These are phyloP conservation scores for Drosophila setifemur DNA, from an alignment of 1,140 invertebrate genomes.

Conservation along the genomic window DNA sequence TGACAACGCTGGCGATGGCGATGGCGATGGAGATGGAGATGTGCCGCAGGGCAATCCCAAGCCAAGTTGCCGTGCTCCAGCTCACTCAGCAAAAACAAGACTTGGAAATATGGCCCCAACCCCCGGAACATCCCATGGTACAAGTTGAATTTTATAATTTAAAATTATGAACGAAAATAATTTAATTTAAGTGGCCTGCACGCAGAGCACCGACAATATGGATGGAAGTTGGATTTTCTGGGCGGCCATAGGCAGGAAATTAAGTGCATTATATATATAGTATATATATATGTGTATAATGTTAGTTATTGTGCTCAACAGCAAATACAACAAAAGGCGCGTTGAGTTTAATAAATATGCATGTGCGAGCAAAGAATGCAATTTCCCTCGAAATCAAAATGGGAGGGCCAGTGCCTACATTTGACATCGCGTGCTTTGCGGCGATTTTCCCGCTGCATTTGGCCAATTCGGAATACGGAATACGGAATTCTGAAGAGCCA, in stretches of 20 bases:
- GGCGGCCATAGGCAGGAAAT: constrained; percentile 56
- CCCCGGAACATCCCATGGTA: constrained; percentile 6
- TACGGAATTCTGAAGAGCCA: constrained; percentile 51
- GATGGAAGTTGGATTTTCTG: not conserved
- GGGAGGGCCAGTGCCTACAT: constrained; percentile 6
- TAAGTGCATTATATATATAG: constrained; percentile 61
- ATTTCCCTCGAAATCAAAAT: constrained; percentile 15
- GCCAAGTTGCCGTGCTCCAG: constrained; percentile 45
- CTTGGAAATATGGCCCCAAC: not conserved
- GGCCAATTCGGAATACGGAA: no score
- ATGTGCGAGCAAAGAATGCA: constrained; percentile 76
- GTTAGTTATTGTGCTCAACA: constrained; percentile 55
- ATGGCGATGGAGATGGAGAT: constrained; percentile 1
- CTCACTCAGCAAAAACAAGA: constrained; percentile 31
- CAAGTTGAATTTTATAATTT: constrained; percentile 72
- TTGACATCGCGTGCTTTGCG: constrained; percentile 70
- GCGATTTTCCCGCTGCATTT: constrained; percentile 75
- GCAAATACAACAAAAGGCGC: constrained; percentile 75
- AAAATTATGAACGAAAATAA: constrained; percentile 80
- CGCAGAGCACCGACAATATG: constrained; percentile 48
- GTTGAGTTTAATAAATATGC: constrained; percentile 74
- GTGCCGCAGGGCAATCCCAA: constrained; percentile 51
- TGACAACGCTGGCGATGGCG: not conserved
- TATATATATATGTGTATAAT: constrained; percentile 38
- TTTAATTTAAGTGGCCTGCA: constrained; percentile 72